These are phyloP conservation scores for Linurgus olivaceus DNA, from an alignment of 2,797 vertebrate genomes.

Conservation along the genomic window DNA sequence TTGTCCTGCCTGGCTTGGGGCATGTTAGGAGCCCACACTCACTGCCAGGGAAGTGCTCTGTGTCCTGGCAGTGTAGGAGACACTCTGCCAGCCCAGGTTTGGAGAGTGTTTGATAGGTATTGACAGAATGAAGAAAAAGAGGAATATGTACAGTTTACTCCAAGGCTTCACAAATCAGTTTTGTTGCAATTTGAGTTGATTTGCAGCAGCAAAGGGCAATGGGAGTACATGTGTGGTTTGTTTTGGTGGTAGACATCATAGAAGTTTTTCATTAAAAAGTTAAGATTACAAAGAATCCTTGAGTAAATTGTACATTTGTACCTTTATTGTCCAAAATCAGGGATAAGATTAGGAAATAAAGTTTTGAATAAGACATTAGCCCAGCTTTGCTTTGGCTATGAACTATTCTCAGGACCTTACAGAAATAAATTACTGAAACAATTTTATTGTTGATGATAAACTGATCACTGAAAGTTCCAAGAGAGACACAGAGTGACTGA, in stretches of 20 bases:
- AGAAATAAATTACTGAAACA: not conserved
- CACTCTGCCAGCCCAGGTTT: not conserved
- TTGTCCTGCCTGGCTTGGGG: not conserved
- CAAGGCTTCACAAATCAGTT: not conserved
- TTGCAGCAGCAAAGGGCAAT: not conserved
- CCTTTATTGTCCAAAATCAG: not conserved
- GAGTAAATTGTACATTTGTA: not conserved
- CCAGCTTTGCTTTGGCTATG: not conserved
- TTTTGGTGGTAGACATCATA: not conserved
- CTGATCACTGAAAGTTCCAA: not conserved
- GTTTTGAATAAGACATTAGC: not conserved
- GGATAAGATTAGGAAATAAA: not conserved
- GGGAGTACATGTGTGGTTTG: not conserved
- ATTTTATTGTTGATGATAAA: not conserved
- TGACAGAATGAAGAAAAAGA: not conserved
- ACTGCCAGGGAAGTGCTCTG: not conserved
- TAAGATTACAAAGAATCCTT: not conserved
- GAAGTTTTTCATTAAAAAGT: not conserved
- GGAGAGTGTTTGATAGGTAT: not conserved
- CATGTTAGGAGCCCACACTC: accelerated
- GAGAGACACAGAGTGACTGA: not conserved
- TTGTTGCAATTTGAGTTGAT: not conserved
- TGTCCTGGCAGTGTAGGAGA: not conserved
- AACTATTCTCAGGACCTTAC: not conserved
- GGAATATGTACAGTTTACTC: not conserved